Evolutionary conservation across 1,140 invertebrate species (phyloP), one percentile per base, ranked within the genome.

Genomic region (Melipona quadrifasciata): DNA sequence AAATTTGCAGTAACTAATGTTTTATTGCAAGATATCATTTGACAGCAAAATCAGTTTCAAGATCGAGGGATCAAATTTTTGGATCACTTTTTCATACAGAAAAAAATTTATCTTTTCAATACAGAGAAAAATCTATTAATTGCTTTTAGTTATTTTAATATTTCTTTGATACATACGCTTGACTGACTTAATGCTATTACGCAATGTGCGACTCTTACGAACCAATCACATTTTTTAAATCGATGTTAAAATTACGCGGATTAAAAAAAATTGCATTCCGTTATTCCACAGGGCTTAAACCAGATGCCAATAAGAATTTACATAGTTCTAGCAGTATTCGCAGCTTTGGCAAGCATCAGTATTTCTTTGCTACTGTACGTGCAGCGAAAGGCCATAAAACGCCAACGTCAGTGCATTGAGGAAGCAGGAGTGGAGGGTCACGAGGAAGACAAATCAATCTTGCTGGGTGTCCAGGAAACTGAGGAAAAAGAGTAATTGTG

Each of bases 391-490:
- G 74, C 80, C n/a, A 78, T 79, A 21, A 88, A 82, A 81, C 77
- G 86, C 58, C 89, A 90, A 64, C 86, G 90, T 24, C 82, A 89
- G 47, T 89, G 82, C 82, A 75, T 90, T 14, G 91, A 93, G 78
- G 92, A 93, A 65, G 84, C 89, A 39, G 91, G 92, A 80, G 85
- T 82, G 1, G 92, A 92, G 16, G 89, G 90, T 39, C 87, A 90
- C n/a, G 91, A 92, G 47, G 90, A 90, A 39, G 91, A 92, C 74
- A 92, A 92, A 84, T 93, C 92, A n/a, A 93, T 91, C 11, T 86
- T 93, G 55, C 55, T 93, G 53, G 93, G 91, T 67, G 77, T 73
- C 53, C 89, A 93, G 27, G 92, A 93, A 47, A 88, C 65, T 51
- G 92, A 92, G 57, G 87, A 92, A 39, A 91, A 91, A 72, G 90